Evolutionary conservation across 2,797 vertebrate species (phyloP), one percentile per base, ranked within the genome.

Genomic region (Eulemur mongoz): DNA sequence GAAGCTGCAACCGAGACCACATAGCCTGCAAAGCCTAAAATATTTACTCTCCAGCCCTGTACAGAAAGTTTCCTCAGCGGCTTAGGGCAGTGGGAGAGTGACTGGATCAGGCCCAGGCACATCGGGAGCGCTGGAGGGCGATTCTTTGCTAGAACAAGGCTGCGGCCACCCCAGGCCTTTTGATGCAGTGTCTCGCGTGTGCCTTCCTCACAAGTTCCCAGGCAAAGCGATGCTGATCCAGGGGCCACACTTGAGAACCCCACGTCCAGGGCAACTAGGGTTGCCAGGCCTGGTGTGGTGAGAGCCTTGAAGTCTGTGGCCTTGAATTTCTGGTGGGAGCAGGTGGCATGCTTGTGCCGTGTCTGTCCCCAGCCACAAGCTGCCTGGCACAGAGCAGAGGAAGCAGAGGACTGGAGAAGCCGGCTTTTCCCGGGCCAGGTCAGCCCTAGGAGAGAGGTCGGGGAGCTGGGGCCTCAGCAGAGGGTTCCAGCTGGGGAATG

Each of bases 271-370:
- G 63, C n/a, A 17, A 70, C 17, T 5, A 9, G 4, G 20, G 43
- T 45, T n/a, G 15, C 73, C 84, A 8, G 32, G 22, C 59, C 52
- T 14, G 0, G 43, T 45, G 35, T 13, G 6, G 57, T n/a, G 9
- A 22, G 12, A 5, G 15, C 25, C 59, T 88, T 69, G 22, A 67
- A 18, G 18, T 25, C 8, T 32, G 61, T n/a, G 35, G 23, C 79
- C 4, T 0, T 69, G 52, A 76, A 38, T 22, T 65, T 86, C 17
- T 38, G 18, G 40, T 5, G 7, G 75, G 48, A 45, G 9, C 69
- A 4, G 45, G 20, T 1, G 3, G 18, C 27, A 15, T 25, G 5
- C 59, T 13, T 30, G 25, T 23, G 13, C 0, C 5, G 0, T 11
- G 3, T 43, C 48, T 61, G 12, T 45, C 52, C 7, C 61, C 7